These are phyloP conservation scores for Epizoanthus scotinus DNA, from an alignment of 92 coral and sea anemone species.

Conservation along the genomic window DNA sequence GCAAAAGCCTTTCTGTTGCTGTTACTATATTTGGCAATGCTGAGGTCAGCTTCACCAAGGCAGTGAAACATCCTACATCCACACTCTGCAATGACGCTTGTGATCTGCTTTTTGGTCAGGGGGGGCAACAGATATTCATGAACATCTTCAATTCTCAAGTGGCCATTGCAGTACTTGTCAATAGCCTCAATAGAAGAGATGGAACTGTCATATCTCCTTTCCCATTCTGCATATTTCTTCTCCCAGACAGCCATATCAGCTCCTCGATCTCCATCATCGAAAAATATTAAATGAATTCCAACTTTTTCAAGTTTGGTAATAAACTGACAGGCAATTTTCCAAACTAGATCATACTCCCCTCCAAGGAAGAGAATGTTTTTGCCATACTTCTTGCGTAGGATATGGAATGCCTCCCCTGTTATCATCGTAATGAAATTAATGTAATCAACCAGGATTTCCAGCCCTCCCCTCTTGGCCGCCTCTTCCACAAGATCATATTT, in stretches of 20 bases:
- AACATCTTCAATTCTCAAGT: neutral
- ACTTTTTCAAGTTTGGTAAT: neutral
- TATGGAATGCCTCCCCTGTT: neutral
- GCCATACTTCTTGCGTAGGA: too few relatives aligned
- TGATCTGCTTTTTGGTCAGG: neutral
- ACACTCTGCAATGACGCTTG: neutral
- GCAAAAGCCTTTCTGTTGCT: constrained; percentile 11
- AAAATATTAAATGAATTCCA: constrained; percentile 9
- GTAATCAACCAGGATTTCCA: constrained; percentile 31
- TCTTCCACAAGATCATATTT: constrained; percentile 40
- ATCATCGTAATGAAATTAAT: neutral
- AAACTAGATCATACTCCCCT: neutral
- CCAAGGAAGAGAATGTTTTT: neutral
- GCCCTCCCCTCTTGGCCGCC: constrained; percentile 21
- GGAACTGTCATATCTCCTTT: neutral
- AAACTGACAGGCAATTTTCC: neutral
- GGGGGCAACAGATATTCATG: neutral
- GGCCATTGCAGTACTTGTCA: neutral
- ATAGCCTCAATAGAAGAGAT: neutral
- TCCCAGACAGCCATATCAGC: neutral
- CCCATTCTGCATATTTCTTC: constrained; percentile 7
- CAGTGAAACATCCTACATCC: constrained; percentile 11
- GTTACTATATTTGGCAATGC: neutral
- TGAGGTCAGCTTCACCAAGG: constrained; percentile 17
- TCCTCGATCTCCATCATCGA: constrained; percentile 13